Evolutionary conservation across 2,888 invertebrate genomes (phyloP), one percentile per base, ranked within the genome.

Genomic region (Selenia dentaria): DNA sequence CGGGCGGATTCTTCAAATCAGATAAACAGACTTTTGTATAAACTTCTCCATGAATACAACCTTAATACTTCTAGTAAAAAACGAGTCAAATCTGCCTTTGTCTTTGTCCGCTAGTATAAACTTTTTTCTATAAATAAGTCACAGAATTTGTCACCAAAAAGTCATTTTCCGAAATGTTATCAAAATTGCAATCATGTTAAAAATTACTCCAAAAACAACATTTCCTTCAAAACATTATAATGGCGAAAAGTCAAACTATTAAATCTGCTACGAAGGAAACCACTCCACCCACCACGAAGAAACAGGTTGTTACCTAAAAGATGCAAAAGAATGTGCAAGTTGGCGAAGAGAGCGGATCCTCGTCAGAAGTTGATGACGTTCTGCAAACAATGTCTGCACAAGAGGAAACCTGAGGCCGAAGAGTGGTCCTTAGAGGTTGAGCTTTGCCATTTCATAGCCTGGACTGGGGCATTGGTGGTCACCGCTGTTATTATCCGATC

Each of bases 391-490:
- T 49, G 27, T 6, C 9, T 41, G 1, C 35, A 10, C 0, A 0
- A 34, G 1, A 40, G 46, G 12, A 39, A 28, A 3, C 13, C 18
- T 2, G 38, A 27, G 13, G 31, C 11, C 0, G 45, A 37, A 0
- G 39, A 33, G 0, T 57, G 42, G 54, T 39, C 24, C 1, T 12
- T 37, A 4, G 47, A 55, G 5, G 9, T 54, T 0, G 32, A 52
- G 11, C 8, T 71, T 0, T 51, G 56, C 11, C 43, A 48, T 1
- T 0, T 70, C 1, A 37, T 75, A 3, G 65, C 67, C 0, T 71
- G 67, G 64, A 60, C 63, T 0, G 77, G 74, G 0, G 69, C 60
- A 1, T 33, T 75, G 2, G 65, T 72, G 2, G 51, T 79, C 3
- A 59, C 65, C 0, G 52, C 45, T 0, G 57, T 78, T 0, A 50